Evolutionary conservation across 2,113 vertebrate genomes (phyloP), one percentile per base, ranked within the genome.

Genomic region (Grallaria varia): DNA sequence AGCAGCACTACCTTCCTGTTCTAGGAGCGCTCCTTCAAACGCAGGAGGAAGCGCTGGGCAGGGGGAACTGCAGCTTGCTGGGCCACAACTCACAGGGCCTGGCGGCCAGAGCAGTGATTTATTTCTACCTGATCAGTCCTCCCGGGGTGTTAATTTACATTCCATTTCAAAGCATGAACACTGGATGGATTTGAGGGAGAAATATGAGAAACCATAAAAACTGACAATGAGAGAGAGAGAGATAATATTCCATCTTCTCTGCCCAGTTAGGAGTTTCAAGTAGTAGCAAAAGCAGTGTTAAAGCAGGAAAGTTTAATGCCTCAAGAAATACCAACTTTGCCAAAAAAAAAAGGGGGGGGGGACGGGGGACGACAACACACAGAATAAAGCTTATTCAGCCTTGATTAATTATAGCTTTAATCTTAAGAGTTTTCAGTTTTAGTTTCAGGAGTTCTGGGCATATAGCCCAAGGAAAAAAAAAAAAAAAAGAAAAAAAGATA

Each of bases 391-490:
- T 93, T 67, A 83, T 78, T 87, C 44, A 88, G 9, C 14, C 63
- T 80, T 91, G 40, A 80, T 81, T 90, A 94, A 84, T 76, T 87
- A 60, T 4, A 91, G 23, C 53, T 66, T 77, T 76, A 89, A 72
- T 83, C 73, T 80, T 39, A 33, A 69, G 18, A 91, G 52, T 83
- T 84, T 87, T 85, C 55, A 52, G 69, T 68, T 89, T 92, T 93
- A 88, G 47, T 89, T 95, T 76, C 81, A 92, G 37, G 28, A 84
- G 35, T 66, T 93, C 92, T 82, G 77, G 88, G 88, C 81, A 49
- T 4, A 25, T 5, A 72, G 72, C 64, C 72, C 47, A 56, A 62
- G 50, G 31, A 27, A 15, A 28, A 63, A 19, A 33, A 28, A 27
- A 12, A 23, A 28, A 62, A 10, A 37, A 21, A n/a, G 2, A 15